phyloP scores from a whole-genome alignment of 2,797 vertebrate species.

The Sternotherus odoratus region DNA sequence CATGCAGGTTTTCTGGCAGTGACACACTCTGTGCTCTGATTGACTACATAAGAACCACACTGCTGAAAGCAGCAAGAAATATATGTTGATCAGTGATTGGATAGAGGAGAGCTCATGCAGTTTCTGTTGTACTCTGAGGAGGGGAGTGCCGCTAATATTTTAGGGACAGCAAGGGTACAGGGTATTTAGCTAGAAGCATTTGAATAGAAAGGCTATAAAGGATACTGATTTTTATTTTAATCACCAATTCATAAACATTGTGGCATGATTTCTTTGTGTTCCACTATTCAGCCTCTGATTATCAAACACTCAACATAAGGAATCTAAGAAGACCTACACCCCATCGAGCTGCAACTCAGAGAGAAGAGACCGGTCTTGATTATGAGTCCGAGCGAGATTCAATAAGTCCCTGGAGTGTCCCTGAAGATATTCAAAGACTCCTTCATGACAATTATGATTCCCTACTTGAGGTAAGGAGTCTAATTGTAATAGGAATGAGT shows the following conservation, averaged over 20 bases:
- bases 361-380: neutral
- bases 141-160: neutral
- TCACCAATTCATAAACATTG: neutral
- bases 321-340: neutral
- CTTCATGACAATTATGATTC: constrained; percentile 56
- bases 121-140: neutral
- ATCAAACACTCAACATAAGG: neutral
- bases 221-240: neutral
- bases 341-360: neutral
- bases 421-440: constrained; percentile 75
- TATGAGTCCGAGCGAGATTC: constrained; percentile 66
- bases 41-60: neutral
- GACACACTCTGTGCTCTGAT: too few species aligned
- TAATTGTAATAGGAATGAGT: neutral
- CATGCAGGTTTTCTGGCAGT: neutral
- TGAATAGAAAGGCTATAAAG: neutral
- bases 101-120: neutral
- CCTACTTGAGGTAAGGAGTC: constrained; percentile 62
- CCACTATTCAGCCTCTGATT: constrained; percentile 53
- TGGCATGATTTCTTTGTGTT: neutral
- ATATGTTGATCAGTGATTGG: neutral
- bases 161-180: neutral
- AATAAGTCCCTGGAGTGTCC: constrained; percentile 81
- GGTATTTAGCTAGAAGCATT: neutral
- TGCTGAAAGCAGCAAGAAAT: neutral